Base-by-base conservation (phyloP, 2,113 vertebrate species). In the Diphyllodes magnificus region DNA sequence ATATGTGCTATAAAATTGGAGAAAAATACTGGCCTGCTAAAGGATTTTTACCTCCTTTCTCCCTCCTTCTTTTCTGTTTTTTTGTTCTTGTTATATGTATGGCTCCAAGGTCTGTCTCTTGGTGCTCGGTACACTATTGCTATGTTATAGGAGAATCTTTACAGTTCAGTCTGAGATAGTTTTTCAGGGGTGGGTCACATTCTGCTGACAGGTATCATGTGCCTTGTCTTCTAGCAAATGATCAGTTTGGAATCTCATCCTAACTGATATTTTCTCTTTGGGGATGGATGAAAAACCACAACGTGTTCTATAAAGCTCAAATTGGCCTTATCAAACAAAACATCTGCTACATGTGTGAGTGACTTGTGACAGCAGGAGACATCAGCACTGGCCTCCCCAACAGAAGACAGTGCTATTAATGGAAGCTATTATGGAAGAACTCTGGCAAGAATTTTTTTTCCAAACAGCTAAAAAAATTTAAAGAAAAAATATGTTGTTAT, bases 401-500 rank as follows among this genome's bases (percentile, higher is more conserved):
- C 20, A 97, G 92, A 98, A 98, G 96, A 96, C 97, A 97, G 95
- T 81, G 92, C 92, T 94, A 94, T 97, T 97, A 97, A 98, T 98
- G 95, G 97, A 97, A 97, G 96, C 93, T 97, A 96, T 98, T 98
- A 98, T 42, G 91, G 96, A 97, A 92, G 95, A 97, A 98, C 95
- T 98, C 97, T 97, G 95, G 97, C 88, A 97, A 96, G 92, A 97
- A 7, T 75, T 13, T 57, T 92, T 94, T 95, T 90, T 12, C 65
- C 76, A 97, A 97, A 96, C 63, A 96, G 91, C 77, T 96, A 96
- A 94, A 97, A 97, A 61, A 63, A 80, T 78, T 84, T 75, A 79
- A 96, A 71, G 25, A 88, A 96, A 97, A 97, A 97, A 97, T 95
- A 96, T 92, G 98, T 98, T 97, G 97, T 97, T 98, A 98, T 93